A percentile compares a stretch with the other conserved stretches of the same genome.
Conservation (phyloP, 2,113 vertebrate genomes). For the Zosterops hypoxanthus region DNA sequence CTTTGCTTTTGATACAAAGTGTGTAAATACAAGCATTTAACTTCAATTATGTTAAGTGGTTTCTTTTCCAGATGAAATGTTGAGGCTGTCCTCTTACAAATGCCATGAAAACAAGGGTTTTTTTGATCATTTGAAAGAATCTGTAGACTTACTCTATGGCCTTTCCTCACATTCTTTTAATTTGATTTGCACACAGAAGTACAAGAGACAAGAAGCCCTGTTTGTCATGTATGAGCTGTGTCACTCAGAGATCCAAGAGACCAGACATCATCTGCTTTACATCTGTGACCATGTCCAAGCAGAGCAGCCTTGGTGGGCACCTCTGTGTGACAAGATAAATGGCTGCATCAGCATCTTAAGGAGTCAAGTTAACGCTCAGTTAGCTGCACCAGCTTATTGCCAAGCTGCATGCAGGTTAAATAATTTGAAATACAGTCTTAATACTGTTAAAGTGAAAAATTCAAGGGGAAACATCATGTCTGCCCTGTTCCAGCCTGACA, state of each 20-base stretch:
- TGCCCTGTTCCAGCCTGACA: not conserved
- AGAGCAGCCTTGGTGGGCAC: not conserved
- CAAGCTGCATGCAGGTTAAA: not conserved
- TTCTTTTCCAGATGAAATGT: not conserved
- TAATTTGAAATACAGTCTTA: not conserved
- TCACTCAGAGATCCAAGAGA: not conserved
- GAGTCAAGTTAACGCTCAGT: not conserved
- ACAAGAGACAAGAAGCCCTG: not conserved
- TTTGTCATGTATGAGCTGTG: not conserved
- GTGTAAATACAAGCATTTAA: not conserved
- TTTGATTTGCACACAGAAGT: not conserved
- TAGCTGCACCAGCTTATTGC: not conserved
- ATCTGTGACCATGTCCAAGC: rapidly evolving
- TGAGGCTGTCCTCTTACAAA: not conserved
- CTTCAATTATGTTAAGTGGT: not conserved
- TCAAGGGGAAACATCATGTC: not conserved
- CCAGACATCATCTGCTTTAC: not conserved
- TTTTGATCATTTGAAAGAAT: not conserved
- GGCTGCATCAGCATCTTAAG: not conserved
- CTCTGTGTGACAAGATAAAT: not conserved
- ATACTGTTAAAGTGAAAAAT: not conserved
- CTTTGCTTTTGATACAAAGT: not conserved
- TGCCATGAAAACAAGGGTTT: not conserved
- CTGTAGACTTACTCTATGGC: not conserved
- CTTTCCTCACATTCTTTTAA: not conserved